Conservation (phyloP, 2,113 vertebrate species). For the Haliaeetus leucogaster region DNA sequence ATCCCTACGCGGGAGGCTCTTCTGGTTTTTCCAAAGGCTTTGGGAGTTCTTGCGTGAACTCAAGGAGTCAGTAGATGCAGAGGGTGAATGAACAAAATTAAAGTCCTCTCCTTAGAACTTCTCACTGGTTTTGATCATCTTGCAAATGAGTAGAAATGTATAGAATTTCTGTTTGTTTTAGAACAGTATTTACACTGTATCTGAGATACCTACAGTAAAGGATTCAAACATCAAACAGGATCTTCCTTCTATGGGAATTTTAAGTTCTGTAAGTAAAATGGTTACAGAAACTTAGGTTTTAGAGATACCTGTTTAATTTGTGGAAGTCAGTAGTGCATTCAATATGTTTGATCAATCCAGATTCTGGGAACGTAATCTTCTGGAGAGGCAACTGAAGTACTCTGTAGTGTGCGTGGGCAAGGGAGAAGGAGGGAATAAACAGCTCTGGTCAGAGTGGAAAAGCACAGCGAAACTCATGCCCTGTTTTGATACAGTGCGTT, state of each 20-base stretch:
- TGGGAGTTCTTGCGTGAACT: background rate
- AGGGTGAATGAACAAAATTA: background rate
- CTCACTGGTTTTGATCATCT: background rate
- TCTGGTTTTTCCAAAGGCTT: background rate
- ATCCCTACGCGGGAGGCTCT: background rate
- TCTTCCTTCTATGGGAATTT: background rate
- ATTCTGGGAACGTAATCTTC: background rate
- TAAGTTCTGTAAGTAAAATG: background rate
- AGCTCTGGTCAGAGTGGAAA: background rate
- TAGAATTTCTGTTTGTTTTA: background rate
- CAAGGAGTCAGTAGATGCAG: background rate
- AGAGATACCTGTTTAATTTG: background rate
- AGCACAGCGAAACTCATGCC: background rate
- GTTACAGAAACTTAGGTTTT: background rate
- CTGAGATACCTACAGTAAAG: background rate
- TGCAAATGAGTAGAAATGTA: background rate
- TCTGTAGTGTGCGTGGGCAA: background rate
- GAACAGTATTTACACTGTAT: background rate
- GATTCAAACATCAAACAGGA: background rate
- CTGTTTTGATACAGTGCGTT: fast-evolving
- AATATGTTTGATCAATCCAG: background rate
- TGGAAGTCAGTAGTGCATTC: background rate
- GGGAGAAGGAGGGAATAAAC: background rate
- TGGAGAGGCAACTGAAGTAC: fast-evolving
- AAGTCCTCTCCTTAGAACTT: background rate